These are phyloP conservation scores for Cheilosia scutellata DNA, from an alignment of 2,888 invertebrate genomes.

Conservation along the genomic window DNA sequence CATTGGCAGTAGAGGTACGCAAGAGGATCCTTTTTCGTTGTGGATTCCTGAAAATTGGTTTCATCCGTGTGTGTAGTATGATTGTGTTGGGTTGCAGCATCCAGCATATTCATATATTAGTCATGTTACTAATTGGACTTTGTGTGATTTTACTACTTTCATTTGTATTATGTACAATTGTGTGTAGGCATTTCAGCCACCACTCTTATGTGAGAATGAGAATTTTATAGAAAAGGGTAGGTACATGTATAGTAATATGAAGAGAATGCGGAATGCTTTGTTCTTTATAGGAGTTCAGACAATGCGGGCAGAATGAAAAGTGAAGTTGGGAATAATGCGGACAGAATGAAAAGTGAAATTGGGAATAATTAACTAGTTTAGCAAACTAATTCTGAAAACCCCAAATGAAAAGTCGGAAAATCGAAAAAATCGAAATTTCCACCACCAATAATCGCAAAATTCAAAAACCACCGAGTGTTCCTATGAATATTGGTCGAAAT, in stretches of 20 bases:
- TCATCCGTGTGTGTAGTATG: constrained; percentile 35
- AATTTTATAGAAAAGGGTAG: neutral
- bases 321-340: neutral
- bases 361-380: neutral
- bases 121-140: constrained; percentile 44
- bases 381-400: no score
- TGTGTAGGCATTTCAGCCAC: neutral
- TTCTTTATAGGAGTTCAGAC: neutral
- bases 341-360: neutral
- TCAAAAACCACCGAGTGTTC: no score
- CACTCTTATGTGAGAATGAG: neutral
- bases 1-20: neutral
- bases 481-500: no score
- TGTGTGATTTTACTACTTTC: constrained; percentile 46
- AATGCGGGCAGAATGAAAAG: neutral
- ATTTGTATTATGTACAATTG: constrained; percentile 2
- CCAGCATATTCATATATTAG: constrained; percentile 13
- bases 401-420: no score
- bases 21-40: constrained; percentile 26
- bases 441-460: no score
- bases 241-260: neutral
- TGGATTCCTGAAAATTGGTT: constrained; percentile 41
- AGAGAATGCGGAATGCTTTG: neutral
- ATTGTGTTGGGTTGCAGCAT: constrained; percentile 11
- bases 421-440: no score